Percentiles rank a stretch among this genome's conserved stretches.
Conservation (phyloP, 2,797 vertebrate species). For the Caiman crocodilus region DNA sequence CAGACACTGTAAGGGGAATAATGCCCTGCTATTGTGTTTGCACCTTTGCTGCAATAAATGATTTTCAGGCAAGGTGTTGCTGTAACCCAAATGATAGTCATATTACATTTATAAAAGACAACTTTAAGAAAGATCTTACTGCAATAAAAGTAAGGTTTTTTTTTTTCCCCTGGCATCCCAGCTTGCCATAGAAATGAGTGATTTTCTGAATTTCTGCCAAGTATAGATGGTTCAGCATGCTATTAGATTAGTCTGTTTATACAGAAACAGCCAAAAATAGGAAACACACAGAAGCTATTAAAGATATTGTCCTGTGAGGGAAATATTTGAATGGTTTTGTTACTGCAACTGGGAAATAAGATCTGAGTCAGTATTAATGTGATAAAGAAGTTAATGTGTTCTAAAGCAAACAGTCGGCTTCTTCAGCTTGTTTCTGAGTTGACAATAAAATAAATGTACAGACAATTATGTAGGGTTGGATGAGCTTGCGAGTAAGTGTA, state of each 20-base stretch:
- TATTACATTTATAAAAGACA: constrained; percentile 80
- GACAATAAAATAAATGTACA: constrained; percentile 78
- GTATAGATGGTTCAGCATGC: constrained; percentile 83
- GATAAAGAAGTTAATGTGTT: constrained; percentile 79
- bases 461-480: constrained; percentile 76
- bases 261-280: constrained; percentile 86
- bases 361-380: constrained; percentile 80
- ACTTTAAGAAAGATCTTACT: constrained; percentile 80
- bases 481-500: constrained; percentile 57
- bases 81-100: constrained; percentile 76
- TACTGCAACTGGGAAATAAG: constrained; percentile 81
- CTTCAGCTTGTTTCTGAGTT: constrained; percentile 75
- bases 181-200: constrained; percentile 84
- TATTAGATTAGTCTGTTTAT: constrained; percentile 88
- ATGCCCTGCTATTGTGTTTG: constrained; percentile 46
- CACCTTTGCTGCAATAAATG: constrained; percentile 66
- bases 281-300: constrained; percentile 83
- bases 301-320: constrained; percentile 83
- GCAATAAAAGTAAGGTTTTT: constrained; percentile 74
- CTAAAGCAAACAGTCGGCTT: constrained; percentile 75
- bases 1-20: constrained; percentile 54
- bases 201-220: constrained; percentile 87
- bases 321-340: constrained; percentile 81
- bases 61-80: constrained; percentile 61
- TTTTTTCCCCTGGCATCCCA: constrained; percentile 72